phyloP scores from a whole-genome alignment of 2,113 vertebrate species.

The Indicator maculatus region DNA sequence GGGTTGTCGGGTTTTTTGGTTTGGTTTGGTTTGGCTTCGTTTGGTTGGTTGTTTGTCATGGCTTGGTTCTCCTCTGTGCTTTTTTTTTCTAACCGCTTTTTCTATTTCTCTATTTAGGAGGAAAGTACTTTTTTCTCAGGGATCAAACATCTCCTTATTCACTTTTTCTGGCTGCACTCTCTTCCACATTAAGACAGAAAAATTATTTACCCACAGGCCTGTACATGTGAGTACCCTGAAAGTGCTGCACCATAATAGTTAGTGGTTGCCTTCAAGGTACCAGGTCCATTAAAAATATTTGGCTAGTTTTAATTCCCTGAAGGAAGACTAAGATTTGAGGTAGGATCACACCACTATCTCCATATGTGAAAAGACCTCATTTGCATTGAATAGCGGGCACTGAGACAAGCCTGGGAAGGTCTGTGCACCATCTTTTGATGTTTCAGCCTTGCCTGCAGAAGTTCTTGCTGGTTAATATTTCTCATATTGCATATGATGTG shows the following conservation, averaged over 20 bases:
- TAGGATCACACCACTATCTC: neutral
- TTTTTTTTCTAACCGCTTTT: neutral
- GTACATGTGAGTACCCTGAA: neutral
- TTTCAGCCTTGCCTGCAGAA: neutral
- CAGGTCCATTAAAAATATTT: neutral
- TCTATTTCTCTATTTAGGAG: neutral
- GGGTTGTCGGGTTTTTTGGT: too few relatives aligned
- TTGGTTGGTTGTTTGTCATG: neutral
- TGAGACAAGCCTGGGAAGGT: neutral
- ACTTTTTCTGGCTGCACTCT: neutral
- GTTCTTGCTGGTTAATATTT: neutral
- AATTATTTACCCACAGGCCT: neutral
- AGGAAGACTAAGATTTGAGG: neutral
- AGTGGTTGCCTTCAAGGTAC: neutral
- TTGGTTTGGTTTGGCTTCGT: too few relatives aligned
- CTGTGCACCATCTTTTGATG: conserved; percentile 10
- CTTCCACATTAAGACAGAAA: neutral
- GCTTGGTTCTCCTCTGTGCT: neutral
- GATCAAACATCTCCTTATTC: neutral
- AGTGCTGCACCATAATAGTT: neutral
- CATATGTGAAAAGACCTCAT: neutral
- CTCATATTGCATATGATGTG: neutral
- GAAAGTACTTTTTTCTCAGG: neutral
- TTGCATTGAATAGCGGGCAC: conserved; percentile 22
- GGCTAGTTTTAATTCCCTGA: neutral